Evolutionary conservation across 2,888 invertebrate genomes (phyloP).

Genomic region (Drosophila imparisetae): DNA sequence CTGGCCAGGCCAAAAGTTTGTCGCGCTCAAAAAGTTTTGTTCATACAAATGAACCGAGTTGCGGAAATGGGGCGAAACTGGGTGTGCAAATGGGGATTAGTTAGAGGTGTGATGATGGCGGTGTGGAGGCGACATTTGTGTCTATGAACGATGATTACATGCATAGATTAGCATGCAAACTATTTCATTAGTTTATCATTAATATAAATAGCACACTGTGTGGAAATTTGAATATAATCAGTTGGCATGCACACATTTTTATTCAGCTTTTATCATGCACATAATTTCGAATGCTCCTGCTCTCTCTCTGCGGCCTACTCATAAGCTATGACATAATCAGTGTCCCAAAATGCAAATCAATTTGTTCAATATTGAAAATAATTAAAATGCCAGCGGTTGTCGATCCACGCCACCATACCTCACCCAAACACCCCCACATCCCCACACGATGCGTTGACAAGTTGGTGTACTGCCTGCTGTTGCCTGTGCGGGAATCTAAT

Average conservation of each 20-base stretch:
- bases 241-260: slow-evolving; percentile 60
- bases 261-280: slow-evolving; percentile 72
- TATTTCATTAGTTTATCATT: slow-evolving; percentile 74
- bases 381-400: slow-evolving; percentile 75
- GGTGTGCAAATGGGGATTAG: neutral
- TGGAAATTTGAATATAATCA: slow-evolving; percentile 76
- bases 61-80: neutral
- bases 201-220: slow-evolving; percentile 68
- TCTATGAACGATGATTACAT: slow-evolving; percentile 48
- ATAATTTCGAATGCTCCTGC: slow-evolving; percentile 49
- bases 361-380: slow-evolving; percentile 82
- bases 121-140: slow-evolving; percentile 10
- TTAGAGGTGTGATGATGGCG: neutral
- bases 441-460: slow-evolving; percentile 60
- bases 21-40: slow-evolving; percentile 66
- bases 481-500: slow-evolving; percentile 58
- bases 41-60: slow-evolving; percentile 67
- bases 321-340: slow-evolving; percentile 71
- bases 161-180: slow-evolving; percentile 69
- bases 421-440: neutral
- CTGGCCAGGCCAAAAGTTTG: slow-evolving; percentile 66
- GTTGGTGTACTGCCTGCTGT: slow-evolving; percentile 24
- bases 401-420: slow-evolving; percentile 13
- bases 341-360: slow-evolving; percentile 79
- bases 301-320: slow-evolving; percentile 18